A percentile compares a stretch with the other conserved stretches of the same genome.
Evolutionary conservation across 2,888 invertebrate genomes (phyloP).

Genomic region (Himalopsyche japonica): DNA sequence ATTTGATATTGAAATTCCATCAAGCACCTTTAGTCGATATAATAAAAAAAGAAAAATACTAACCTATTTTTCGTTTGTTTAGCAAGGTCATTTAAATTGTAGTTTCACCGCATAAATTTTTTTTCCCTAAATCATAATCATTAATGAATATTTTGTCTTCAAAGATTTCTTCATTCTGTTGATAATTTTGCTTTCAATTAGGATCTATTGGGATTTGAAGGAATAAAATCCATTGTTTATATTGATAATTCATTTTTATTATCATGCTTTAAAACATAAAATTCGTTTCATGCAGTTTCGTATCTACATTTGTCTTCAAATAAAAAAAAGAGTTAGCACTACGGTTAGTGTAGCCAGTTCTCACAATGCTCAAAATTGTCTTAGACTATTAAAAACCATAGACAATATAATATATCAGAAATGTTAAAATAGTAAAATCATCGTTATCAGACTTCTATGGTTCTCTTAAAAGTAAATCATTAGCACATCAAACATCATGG

Average conservation of each 20-base stretch:
- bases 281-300: slow-evolving; percentile 9
- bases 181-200: no score
- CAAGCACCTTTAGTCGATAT: no score
- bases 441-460: slow-evolving; percentile 25
- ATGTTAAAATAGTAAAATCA: slow-evolving; percentile 17
- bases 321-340: slow-evolving; percentile 8
- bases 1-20: no score
- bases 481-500: not conserved
- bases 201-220: not conserved
- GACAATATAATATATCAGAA: not conserved
- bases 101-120: no score
- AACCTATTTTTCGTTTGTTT: no score
- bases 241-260: slow-evolving; percentile 18
- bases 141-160: no score
- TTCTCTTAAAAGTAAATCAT: slow-evolving; percentile 16
- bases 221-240: not conserved
- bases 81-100: no score
- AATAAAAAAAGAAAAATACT: no score
- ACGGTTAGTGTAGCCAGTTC: not conserved
- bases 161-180: no score
- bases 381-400: slow-evolving; percentile 10
- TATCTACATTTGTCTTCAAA: slow-evolving; percentile 12
- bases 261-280: slow-evolving; percentile 14
- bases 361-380: not conserved
- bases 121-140: no score